Base-by-base conservation (phyloP, 2,797 vertebrate genomes). In the Botia almorhae region DNA sequence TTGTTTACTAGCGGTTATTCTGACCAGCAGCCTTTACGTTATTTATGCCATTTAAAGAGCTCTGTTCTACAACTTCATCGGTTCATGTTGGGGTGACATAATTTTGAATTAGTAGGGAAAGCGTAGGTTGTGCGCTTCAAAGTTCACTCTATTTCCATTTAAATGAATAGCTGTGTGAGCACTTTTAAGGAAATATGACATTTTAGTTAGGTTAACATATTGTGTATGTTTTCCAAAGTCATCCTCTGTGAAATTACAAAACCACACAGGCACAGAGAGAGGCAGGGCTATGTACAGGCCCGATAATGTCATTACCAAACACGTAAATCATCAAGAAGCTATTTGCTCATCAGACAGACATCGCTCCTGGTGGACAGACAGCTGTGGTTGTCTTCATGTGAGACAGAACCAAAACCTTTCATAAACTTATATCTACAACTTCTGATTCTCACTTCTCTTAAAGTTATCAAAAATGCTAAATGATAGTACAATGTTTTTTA, bases 171-270 rank as follows among this genome's bases (percentile, higher is more conserved):
- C 76, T 83, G 81, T 58, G 77, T 87, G 80, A 65, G 82, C 86
- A 84, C 64, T 82, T 87, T 85, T 85, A 76, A 84, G 78, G 58
- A 85, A 84, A 84, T 84, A 83, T 87, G 86, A 85, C 84, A 85
- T 85, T 85, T 87, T 87, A 82, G 77, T 84, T 81, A 82, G 81
- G 85, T 83, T 85, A 85, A 87, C 81, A 76, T 79, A 84, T 85
- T 85, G 80, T 85, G 82, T 84, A 82, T 84, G 86, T 83, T 85
- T 82, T 87, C 81, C 72, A 85, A 79, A 85, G 78, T 81, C 83
- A 85, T 84, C 78, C 64, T 84, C 81, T 85, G 84, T 85, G 81
- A 85, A 85, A 85, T 87, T 87, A 80, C 86, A 85, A 87, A 85
- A 83, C 82, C 79, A 83, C 79, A 76, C 58, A 71, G 61, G 81